These are phyloP conservation scores for Thalpophila matura DNA, from an alignment of 2,888 invertebrate genomes.

Conservation along the genomic window DNA sequence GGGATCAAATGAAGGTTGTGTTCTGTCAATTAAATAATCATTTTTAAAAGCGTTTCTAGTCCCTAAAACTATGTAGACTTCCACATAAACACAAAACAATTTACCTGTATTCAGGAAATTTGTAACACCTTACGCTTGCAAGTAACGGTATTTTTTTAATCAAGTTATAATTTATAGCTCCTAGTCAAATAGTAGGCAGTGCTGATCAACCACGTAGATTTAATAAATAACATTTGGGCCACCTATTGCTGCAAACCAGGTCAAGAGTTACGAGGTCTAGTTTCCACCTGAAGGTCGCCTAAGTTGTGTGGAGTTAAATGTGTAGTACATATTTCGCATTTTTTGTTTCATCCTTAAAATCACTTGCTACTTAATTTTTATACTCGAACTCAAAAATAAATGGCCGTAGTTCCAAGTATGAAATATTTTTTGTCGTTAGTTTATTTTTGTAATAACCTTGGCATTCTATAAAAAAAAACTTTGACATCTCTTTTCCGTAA, in stretches of 20 bases:
- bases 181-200: not conserved
- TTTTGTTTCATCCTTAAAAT: not conserved
- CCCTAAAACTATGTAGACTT: too few species aligned
- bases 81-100: too few species aligned
- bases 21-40: too few species aligned
- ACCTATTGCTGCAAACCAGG: constrained; percentile 32
- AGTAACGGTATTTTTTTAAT: constrained; percentile 4
- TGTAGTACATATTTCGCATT: not conserved
- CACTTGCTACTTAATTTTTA: not conserved
- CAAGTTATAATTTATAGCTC: constrained; percentile 19
- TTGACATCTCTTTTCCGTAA: constrained; percentile 9
- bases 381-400: not conserved
- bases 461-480: not conserved
- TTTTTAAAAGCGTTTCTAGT: too few species aligned
- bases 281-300: constrained; percentile 32
- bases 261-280: constrained; percentile 45
- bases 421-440: not conserved
- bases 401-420: not conserved
- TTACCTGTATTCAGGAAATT: not conserved
- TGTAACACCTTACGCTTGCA: not conserved
- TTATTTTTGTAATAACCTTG: not conserved
- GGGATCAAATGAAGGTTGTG: too few species aligned
- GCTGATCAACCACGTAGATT: constrained; percentile 34
- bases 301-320: not conserved
- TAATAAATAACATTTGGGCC: constrained; percentile 32